Evolutionary conservation across 1,140 invertebrate genomes (phyloP).

Genomic region (Spodoptera litura): DNA sequence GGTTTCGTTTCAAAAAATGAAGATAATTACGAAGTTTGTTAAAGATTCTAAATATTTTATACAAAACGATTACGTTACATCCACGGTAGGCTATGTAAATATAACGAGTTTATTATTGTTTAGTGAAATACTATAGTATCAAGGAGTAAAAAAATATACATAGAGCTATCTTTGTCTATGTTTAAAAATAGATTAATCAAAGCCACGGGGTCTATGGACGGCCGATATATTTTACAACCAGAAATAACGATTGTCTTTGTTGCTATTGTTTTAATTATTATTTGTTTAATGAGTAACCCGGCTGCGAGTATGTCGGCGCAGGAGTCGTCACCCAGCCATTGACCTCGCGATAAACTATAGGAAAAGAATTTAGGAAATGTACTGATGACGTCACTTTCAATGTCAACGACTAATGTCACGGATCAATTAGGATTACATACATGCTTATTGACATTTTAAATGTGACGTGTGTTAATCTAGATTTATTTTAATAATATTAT

Average conservation of each 20-base stretch:
- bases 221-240: slow-evolving; percentile 25
- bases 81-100: no score
- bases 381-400: slow-evolving; percentile 52
- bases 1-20: no score
- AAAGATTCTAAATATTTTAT: no score
- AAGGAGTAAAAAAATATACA: slow-evolving; percentile 9
- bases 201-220: neutral
- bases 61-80: no score
- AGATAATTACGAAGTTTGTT: no score
- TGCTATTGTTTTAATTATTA: slow-evolving; percentile 44
- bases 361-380: slow-evolving; percentile 54
- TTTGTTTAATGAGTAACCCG: slow-evolving; percentile 47
- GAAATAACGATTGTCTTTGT: slow-evolving; percentile 47
- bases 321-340: slow-evolving; percentile 45
- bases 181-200: slow-evolving; percentile 20
- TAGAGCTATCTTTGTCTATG: neutral
- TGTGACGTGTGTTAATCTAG: neutral
- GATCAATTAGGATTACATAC: neutral
- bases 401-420: slow-evolving; percentile 44
- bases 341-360: slow-evolving; percentile 47
- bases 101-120: no score
- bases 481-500: neutral
- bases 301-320: slow-evolving; percentile 29
- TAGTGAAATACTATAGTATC: no score
- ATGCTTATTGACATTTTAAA: neutral